Evolutionary conservation across 1,140 invertebrate species (phyloP).

Genomic region (Lasaia peninsularis): DNA sequence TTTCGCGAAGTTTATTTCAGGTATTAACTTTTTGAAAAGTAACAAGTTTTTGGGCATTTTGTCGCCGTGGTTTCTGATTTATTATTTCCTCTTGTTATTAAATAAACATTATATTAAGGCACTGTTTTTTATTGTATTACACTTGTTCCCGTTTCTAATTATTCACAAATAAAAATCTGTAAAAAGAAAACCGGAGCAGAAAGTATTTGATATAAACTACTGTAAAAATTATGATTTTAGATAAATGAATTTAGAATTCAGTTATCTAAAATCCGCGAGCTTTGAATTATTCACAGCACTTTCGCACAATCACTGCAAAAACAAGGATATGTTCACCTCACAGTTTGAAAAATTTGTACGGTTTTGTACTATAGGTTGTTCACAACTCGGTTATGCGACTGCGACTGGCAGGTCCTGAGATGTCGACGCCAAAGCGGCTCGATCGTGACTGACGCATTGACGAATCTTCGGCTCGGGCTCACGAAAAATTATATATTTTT

Average conservation of each 20-base stretch:
- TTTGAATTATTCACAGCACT: constrained; percentile 35
- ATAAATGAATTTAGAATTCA: constrained; percentile 47
- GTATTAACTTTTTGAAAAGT: constrained; percentile 73
- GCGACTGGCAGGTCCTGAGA: constrained; percentile 48
- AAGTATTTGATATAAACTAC: constrained; percentile 49
- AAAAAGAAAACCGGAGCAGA: constrained; percentile 63
- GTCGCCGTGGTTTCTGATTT: constrained; percentile 58
- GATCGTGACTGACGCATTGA: constrained; percentile 67
- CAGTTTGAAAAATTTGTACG: constrained; percentile 70
- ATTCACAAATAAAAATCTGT: constrained; percentile 55
- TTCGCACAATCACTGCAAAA: constrained; percentile 37
- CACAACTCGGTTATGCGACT: constrained; percentile 57
- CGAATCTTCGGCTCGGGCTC: constrained; percentile 62
- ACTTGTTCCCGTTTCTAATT: constrained; percentile 63
- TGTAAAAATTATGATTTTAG: constrained; percentile 47
- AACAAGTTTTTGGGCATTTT: constrained; percentile 74
- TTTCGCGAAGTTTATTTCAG: constrained; percentile 71
- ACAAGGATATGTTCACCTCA: constrained; percentile 54
- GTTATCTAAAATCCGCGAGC: constrained; percentile 52
- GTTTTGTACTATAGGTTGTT: constrained; percentile 73
- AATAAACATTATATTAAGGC: constrained; percentile 65
- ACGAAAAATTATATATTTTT: constrained; percentile 73
- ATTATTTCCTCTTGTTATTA: constrained; percentile 48
- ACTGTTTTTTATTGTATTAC: constrained; percentile 64
- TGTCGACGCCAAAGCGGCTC: constrained; percentile 58